A percentile compares a stretch with the other conserved stretches of the same genome.
Conservation (phyloP, 1,140 invertebrate genomes). For the Neelides sp. region DNA sequence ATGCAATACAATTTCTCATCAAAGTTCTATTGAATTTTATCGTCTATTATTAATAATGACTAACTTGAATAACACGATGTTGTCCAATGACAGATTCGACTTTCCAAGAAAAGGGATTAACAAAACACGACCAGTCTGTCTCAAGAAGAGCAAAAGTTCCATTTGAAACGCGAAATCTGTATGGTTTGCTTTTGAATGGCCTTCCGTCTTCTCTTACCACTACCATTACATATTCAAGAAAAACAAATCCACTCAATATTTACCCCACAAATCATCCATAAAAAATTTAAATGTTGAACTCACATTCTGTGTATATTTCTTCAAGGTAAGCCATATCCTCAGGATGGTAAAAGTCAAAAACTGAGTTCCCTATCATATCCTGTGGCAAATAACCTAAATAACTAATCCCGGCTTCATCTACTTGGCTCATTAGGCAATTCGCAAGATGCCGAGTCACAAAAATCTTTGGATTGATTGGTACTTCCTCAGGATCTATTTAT, state of each 20-base stretch:
- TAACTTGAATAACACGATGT: slow-evolving; percentile 67
- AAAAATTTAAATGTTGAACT: slow-evolving; percentile 32
- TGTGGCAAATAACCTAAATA: slow-evolving; percentile 79
- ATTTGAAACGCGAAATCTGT: slow-evolving; percentile 68
- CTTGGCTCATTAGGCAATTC: slow-evolving; percentile 56
- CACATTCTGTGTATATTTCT: slow-evolving; percentile 69
- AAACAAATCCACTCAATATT: slow-evolving; percentile 7
- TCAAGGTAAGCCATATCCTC: slow-evolving; percentile 66
- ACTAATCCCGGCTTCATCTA: slow-evolving; percentile 62
- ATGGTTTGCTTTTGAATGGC: slow-evolving; percentile 60
- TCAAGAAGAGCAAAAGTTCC: slow-evolving; percentile 67
- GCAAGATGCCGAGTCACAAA: slow-evolving; percentile 67
- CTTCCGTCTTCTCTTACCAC: slow-evolving; percentile 49
- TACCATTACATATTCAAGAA: slow-evolving; percentile 31
- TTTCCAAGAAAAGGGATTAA: slow-evolving; percentile 84
- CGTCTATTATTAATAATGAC: slow-evolving; percentile 9
- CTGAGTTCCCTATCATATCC: slow-evolving; percentile 64
- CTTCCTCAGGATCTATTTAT: slow-evolving; percentile 32
- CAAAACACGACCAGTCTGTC: slow-evolving; percentile 85
- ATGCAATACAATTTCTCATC: no score
- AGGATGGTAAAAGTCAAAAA: slow-evolving; percentile 77
- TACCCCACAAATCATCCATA: slow-evolving; percentile 8
- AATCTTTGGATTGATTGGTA: slow-evolving; percentile 33
- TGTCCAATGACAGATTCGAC: slow-evolving; percentile 83
- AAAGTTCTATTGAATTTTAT: no score